Evolutionary conservation across 1,140 invertebrate species (phyloP), one percentile per base, ranked within the genome.

Genomic region (Thaumetopoea pityocampa): DNA sequence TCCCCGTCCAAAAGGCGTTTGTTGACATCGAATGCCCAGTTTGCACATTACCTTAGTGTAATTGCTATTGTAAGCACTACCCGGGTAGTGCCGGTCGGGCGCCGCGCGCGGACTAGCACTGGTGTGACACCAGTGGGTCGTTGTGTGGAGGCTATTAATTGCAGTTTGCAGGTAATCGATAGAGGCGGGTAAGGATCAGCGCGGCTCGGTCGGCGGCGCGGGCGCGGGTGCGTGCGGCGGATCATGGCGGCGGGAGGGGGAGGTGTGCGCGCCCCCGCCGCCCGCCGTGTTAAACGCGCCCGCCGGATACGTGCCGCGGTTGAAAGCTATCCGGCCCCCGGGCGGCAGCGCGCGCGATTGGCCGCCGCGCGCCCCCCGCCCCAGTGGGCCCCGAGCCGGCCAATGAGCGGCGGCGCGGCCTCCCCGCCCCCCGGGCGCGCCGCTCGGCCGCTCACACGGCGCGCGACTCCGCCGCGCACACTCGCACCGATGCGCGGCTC

Each of bases 91-190:
- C 32, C 37, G 37, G 23, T 10, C 18, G 32, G 28, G 17, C 37
- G 37, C 37, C 18, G 23, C 28, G 32, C 27, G 29, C 36, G 61
- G 40, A 59, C 70, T 71, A 73, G 71, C 57, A 69, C 57, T 60
- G 51, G 66, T 64, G 71, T 70, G 78, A 80, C 73, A 59, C 53
- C 73, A 62, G 64, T 69, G 77, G 68, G 68, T 77, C 69, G 67
- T 69, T 74, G 63, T 59, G 69, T 80, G 77, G 67, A 66, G 71
- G 73, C 69, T 78, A 74, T 78, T 81, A 81, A 81, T 81, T 81
- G 77, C 69, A 76, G 67, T 71, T 80, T 68, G 65, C 62, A 72
- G 67, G 71, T 69, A 77, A 70, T 78, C 63, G 71, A 77, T 77
- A 61, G 67, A 72, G 58, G 58, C 40, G 55, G 51, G 30, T 36